Evolutionary conservation across 2,113 vertebrate genomes (phyloP).

Genomic region (Peromyscus polionotus): DNA sequence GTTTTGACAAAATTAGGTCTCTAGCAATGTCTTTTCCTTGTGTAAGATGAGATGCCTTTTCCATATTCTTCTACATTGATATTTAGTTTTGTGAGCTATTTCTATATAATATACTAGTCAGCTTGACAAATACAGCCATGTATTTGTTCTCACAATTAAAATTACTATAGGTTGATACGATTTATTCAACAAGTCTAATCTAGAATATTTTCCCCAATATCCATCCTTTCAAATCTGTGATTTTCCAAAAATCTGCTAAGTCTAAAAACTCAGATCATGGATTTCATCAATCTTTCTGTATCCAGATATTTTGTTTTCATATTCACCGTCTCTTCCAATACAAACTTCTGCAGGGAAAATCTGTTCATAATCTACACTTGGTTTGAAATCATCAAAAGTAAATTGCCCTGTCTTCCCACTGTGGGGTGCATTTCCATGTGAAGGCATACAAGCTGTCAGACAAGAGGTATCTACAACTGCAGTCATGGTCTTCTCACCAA

Average conservation of each 20-base stretch:
- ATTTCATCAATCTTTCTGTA: slow-evolving; percentile 32
- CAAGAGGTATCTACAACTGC: not conserved
- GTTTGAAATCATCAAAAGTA: not conserved
- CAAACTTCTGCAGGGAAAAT: not conserved
- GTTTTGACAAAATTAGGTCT: not conserved
- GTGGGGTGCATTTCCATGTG: not conserved
- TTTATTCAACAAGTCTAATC: not conserved
- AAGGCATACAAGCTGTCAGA: not conserved
- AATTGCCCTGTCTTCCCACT: not conserved
- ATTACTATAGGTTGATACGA: not conserved
- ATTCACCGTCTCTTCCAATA: not conserved
- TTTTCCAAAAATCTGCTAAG: not conserved
- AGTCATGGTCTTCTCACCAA: not conserved
- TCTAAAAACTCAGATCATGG: not conserved
- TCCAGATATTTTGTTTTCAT: not conserved
- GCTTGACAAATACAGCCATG: not conserved
- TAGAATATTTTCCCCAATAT: not conserved
- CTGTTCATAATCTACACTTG: not conserved
- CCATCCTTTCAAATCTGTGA: not conserved
- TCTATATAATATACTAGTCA: not conserved
- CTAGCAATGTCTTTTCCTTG: not conserved
- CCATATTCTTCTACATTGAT: not conserved
- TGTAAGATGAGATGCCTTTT: not conserved
- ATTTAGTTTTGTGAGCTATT: not conserved
- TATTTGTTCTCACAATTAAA: not conserved